Percentiles rank a stretch among this genome's conserved stretches.
These are phyloP conservation scores for Toxotes jaculatrix DNA, from an alignment of 2,113 vertebrate genomes.

Conservation along the genomic window DNA sequence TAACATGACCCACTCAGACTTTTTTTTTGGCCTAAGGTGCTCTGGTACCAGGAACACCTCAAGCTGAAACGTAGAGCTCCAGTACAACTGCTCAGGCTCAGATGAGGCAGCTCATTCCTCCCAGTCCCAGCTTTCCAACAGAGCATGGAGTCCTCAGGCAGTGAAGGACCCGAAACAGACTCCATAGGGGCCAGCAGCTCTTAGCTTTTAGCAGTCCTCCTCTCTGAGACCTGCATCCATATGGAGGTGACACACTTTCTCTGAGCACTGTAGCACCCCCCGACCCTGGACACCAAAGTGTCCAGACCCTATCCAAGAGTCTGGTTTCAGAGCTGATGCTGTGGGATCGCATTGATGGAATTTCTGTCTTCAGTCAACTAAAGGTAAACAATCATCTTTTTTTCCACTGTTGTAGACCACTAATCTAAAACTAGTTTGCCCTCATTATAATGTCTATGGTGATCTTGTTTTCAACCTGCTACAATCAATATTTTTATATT, in stretches of 20 bases:
- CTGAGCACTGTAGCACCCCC: too few species aligned
- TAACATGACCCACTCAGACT: background rate
- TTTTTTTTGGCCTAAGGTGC: background rate
- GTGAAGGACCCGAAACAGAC: background rate
- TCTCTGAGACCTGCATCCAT: background rate
- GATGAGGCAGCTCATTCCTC: background rate
- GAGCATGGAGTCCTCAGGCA: background rate
- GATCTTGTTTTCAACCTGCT: conserved; percentile 5
- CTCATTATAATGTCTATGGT: background rate
- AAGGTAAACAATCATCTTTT: background rate
- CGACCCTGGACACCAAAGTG: too few species aligned
- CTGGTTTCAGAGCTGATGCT: background rate
- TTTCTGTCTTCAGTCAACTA: background rate
- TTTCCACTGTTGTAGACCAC: conserved; percentile 6
- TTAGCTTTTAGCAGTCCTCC: background rate
- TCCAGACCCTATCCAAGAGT: background rate
- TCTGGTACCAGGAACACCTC: background rate
- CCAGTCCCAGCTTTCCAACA: background rate
- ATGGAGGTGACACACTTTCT: background rate
- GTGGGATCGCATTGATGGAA: background rate
- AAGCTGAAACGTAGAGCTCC: background rate
- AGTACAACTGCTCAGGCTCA: background rate
- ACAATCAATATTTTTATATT: background rate
- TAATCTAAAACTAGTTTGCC: background rate
- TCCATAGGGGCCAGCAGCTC: background rate